A percentile compares a stretch with the other conserved stretches of the same genome.
Conservation (phyloP, 2,888 invertebrate genomes). For the Mythimna ferrago region DNA sequence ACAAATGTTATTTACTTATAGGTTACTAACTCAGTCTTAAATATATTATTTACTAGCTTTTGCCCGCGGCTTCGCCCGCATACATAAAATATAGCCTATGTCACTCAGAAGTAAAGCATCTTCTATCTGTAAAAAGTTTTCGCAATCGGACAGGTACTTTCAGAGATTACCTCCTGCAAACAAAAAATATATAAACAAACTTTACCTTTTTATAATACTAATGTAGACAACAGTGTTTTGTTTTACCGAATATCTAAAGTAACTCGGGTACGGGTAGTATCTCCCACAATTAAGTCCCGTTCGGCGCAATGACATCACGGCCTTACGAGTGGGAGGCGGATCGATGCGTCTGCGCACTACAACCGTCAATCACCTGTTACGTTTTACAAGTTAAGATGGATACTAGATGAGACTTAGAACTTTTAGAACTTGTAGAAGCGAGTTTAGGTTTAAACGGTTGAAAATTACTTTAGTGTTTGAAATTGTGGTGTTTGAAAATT, state of each 20-base stretch:
- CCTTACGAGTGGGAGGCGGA: conserved; percentile 55
- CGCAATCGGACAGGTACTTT: too few species aligned
- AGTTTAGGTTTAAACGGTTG: too few species aligned
- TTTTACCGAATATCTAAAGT: conserved; percentile 58
- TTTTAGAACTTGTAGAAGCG: background rate
- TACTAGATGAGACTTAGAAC: conserved; percentile 40
- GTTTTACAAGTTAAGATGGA: conserved; percentile 9
- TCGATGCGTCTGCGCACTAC: conserved; percentile 58
- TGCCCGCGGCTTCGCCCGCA: too few species aligned
- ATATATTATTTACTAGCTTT: conserved; percentile 13
- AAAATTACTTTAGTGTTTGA: too few species aligned
- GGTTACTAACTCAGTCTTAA: conserved; percentile 54
- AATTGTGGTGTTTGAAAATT: background rate
- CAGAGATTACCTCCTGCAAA: too few species aligned
- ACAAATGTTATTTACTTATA: too few species aligned
- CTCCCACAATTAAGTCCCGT: conserved; percentile 66
- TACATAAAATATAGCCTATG: too few species aligned
- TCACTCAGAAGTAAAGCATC: too few species aligned
- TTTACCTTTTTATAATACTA: too few species aligned
- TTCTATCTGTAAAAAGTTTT: too few species aligned
- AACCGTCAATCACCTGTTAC: conserved; percentile 70
- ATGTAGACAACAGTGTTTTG: conserved; percentile 31
- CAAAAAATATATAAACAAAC: too few species aligned
- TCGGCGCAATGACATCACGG: conserved; percentile 69
- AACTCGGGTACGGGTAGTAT: conserved; percentile 44